Base-by-base conservation (phyloP, 2,113 vertebrate genomes). In the Bubo bubo region DNA sequence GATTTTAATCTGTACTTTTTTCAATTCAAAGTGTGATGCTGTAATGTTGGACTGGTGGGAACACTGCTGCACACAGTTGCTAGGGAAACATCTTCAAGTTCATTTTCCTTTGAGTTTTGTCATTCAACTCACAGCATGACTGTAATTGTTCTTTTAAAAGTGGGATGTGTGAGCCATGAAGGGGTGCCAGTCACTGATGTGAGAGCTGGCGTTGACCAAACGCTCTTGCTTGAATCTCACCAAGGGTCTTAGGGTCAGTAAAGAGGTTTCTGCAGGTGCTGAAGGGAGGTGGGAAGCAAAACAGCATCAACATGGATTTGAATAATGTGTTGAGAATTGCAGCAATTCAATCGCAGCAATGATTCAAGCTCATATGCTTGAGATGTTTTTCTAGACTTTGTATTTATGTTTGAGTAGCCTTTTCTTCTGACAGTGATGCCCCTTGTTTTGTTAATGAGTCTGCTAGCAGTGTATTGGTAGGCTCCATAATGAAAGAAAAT, bases 221-320 rank as follows among this genome's bases (percentile, higher is more conserved):
- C 1, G 4, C 64, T 92, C 71, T 77, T 68, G 24, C 47, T 86
- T 84, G 76, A 97, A 95, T 95, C 86, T 94, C 68, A 93, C 70
- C 59, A 75, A 86, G 55, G 86, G 85, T 92, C 89, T 96, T 53
- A 71, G 68, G 93, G 91, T 92, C 96, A 96, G 96, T 91, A 89
- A 89, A 86, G 87, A 76, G 72, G 67, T 97, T 97, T 97, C 95
- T 93, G 89, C 95, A 97, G 96, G 91, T 95, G 94, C 95, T 94
- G 52, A 47, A 85, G 32, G 14, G 15, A 8, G 18, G 56, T 95
- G 83, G 96, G 88, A 97, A 95, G 91, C 64, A 90, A 96, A 98
- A 74, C 62, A 94, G 76, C 83, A 92, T 88, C 93, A 50, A 34
- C 79, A n/a, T 12, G 58, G 84, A 92, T 96, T 94, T 97, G 96